Evolutionary conservation across 2,113 vertebrate genomes (phyloP), one percentile per base, ranked within the genome.

Genomic region (Naja naja): DNA sequence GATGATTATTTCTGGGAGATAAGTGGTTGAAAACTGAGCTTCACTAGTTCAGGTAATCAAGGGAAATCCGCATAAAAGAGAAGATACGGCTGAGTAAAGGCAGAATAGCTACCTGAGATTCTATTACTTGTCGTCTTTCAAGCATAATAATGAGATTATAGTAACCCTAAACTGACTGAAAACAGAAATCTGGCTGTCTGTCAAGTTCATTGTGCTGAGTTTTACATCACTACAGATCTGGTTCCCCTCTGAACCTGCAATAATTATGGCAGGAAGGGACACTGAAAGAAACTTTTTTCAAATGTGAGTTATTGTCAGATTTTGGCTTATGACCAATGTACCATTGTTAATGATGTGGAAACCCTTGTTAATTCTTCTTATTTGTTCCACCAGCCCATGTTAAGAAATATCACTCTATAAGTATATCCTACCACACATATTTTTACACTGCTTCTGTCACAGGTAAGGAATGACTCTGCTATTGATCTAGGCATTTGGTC

Each of bases 61-160:
- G 98, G 98, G 97, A 98, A 98, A 96, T 97, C 93, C 94, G 97
- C 97, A 95, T 97, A 97, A 96, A 97, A 98, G 97, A 96, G 97
- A 98, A 97, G 97, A 98, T 96, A 97, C 60, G 92, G 97, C 97
- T 96, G 90, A 96, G 96, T 96, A 96, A 97, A 96, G 96, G 97
- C 97, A 94, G 96, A 96, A 94, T 94, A 53, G 97, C 97, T 96
- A 98, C 97, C 97, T 97, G 98, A 98, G 98, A 98, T 98, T 98
- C 98, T 97, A 97, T 98, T 98, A 98, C 98, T 97, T 98, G 98
- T 98, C 97, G 96, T 98, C 98, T 99, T 98, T 99, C 98, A 98
- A 98, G 98, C 98, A 98, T 98, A 98, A 98, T 98, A 98, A 98
- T 98, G 98, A 98, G 98, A 98, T 98, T 97, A 98, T 96, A 97